Percentiles rank a stretch among this genome's conserved stretches.
Conservation (phyloP, 2,113 vertebrate genomes). For the Anas platyrhynchos region DNA sequence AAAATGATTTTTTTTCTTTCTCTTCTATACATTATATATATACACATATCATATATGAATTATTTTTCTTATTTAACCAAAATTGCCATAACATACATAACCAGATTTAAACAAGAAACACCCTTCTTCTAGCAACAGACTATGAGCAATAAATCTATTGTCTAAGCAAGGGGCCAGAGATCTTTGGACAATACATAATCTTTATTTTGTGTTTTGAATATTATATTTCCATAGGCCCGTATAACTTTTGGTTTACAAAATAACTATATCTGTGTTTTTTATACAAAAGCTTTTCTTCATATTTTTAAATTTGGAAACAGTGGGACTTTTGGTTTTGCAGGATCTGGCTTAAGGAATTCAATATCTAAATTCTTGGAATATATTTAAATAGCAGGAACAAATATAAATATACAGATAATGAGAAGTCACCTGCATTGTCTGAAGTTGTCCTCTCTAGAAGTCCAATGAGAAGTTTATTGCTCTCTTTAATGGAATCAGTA, state of each 20-base stretch:
- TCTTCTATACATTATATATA: background rate
- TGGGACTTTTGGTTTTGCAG: constrained; percentile 3
- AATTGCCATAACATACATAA: background rate
- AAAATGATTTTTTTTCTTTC: background rate
- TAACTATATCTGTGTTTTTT: background rate
- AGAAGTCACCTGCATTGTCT: background rate
- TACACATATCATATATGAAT: background rate
- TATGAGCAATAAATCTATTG: background rate
- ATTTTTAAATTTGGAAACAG: constrained; percentile 14
- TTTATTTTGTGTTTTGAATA: background rate
- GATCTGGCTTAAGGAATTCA: background rate
- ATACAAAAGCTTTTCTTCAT: constrained; percentile 23
- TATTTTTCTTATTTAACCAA: background rate
- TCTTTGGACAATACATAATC: background rate
- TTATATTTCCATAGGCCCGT: background rate
- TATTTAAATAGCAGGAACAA: background rate
- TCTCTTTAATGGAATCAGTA: background rate
- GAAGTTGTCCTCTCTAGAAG: background rate
- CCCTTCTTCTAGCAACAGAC: background rate
- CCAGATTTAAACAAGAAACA: background rate
- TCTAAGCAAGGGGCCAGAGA: background rate
- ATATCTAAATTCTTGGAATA: background rate
- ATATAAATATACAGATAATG: background rate
- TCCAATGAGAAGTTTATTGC: background rate
- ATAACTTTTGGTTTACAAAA: constrained; percentile 11